These are phyloP conservation scores for Xenopus tropicalis DNA, from an alignment of 2,113 vertebrate genomes.

Conservation along the genomic window DNA sequence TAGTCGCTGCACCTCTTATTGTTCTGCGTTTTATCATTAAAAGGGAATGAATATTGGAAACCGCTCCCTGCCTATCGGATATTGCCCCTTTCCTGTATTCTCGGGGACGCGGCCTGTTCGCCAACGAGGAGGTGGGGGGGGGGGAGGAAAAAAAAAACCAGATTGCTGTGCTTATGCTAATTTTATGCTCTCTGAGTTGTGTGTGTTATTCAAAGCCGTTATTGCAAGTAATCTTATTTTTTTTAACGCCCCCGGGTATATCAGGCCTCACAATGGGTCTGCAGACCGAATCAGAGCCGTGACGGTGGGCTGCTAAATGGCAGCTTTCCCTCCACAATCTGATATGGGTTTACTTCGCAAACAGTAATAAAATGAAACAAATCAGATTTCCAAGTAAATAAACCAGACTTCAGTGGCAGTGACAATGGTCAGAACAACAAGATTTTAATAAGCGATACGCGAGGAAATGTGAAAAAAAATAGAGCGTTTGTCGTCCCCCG, in stretches of 20 bases:
- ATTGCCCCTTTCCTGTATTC: constrained; percentile 61
- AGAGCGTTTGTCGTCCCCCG: constrained; percentile 6
- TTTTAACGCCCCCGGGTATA: constrained; percentile 73
- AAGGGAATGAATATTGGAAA: constrained; percentile 54
- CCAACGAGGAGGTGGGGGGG: constrained; percentile 47
- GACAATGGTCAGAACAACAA: constrained; percentile 78
- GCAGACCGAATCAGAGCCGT: constrained; percentile 79
- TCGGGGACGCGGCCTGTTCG: constrained; percentile 72
- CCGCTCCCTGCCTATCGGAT: constrained; percentile 51
- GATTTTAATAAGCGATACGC: constrained; percentile 75
- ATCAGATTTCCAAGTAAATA: constrained; percentile 89
- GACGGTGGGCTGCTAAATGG: constrained; percentile 80
- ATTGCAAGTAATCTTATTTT: constrained; percentile 93
- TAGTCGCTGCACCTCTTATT: constrained; percentile 52
- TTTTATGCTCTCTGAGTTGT: constrained; percentile 86
- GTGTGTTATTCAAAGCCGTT: constrained; percentile 88
- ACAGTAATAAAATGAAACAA: constrained; percentile 90
- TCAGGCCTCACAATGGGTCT: constrained; percentile 74
- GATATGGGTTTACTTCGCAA: constrained; percentile 80
- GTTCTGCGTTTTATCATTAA: constrained; percentile 56
- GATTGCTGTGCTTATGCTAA: constrained; percentile 78
- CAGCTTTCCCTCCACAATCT: constrained; percentile 79
- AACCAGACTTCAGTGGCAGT: constrained; percentile 79
- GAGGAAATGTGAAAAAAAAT: constrained; percentile 48
- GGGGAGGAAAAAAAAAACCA: constrained; percentile 51